Base-by-base conservation (phyloP, 1,140 invertebrate species). In the Magallana angulata region DNA sequence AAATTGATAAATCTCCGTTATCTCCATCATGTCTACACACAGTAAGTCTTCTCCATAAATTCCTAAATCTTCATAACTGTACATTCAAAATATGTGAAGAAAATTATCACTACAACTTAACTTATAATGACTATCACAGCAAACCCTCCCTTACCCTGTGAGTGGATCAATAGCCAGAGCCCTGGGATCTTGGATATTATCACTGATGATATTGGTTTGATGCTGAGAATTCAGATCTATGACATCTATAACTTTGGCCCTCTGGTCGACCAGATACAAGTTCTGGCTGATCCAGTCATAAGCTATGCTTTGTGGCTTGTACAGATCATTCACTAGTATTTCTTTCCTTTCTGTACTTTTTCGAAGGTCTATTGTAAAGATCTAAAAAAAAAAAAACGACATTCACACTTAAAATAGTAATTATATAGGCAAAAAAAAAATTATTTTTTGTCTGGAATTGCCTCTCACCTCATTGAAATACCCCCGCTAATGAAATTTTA, bases 271-370 rank as follows among this genome's bases (percentile, higher is more conserved):
- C 11, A 99, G 97, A 94, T 99, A 99, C 6, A 99, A 95, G 94
- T 99, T 99, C 91, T 99, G 97, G 0, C 97, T 97, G 18, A 99
- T 97, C 98, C 98, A 99, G 95, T 99, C 99, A n/a, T 99, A 97
- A 0, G 98, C 98, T 12, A 99, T 94, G 1, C 97, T 97, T 1
- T 97, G 97, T 0, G 98, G 98, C 11, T 92, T 64, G 1, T 90
- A 89, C 48, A 94, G 81, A 16, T 92, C 91, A 57, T 92, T 89
- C 4, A 93, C 84, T 7, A 84, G 88, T 57, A 94, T 71, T 57
- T 68, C 57, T 60, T 64, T 36, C 36, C 81, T 84, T 12, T 82
- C 57, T 11, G 60, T 71, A 14, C 58, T 57, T 3, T 96, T 97
- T 92, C 76, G 86, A 56, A 94, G 88, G 59, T 92, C 89, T 94